Base-by-base conservation (phyloP, 2,113 vertebrate genomes). In the Cyrtonyx montezumae region DNA sequence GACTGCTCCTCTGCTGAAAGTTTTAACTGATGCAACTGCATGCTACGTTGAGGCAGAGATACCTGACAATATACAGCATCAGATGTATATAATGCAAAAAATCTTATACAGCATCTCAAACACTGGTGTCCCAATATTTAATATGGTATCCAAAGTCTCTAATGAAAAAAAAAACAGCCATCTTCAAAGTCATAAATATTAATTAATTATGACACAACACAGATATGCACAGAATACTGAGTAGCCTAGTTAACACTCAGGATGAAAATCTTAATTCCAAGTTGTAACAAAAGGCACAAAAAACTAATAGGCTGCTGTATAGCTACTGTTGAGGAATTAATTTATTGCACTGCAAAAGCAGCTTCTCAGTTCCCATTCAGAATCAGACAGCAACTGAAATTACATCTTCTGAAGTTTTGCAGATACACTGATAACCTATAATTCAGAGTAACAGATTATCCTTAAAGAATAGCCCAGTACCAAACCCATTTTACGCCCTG, bases 1-100 rank as follows among this genome's bases (percentile, higher is more conserved):
- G 98, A 93, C 92, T 98, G 96, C 68, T 99, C 99, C 6, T 99
- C 98, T 78, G 97, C 89, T n/a, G 98, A 98, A 76, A 99, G 98
- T 79, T 98, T 98, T 83, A 99, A 96, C 11, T 42, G 97, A 95
- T 99, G 99, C 58, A 99, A 66, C 85, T 93, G 94, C 4, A 92
- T 98, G n/a, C 90, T 97, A 23, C 98, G 98, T 68, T 97, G 97
- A 16, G 99, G 99, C 61, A 99, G 97, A 63, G 86, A 71, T 16
- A 99, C 98, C 99, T 99, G 89, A 42, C 93, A 6, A 74, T 20
- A 34, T 7, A 71, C 40, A 76, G 42, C 18, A 34, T 61, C 22
- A 81, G 53, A 66, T 1, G 1, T 6, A 63, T 9, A 17, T 4
- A 71, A 7, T 13, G 26, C 51, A 63, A 32, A 69, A 53, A 56